These are phyloP conservation scores for Excalfactoria chinensis DNA, from an alignment of 2,113 vertebrate species.

Conservation along the genomic window DNA sequence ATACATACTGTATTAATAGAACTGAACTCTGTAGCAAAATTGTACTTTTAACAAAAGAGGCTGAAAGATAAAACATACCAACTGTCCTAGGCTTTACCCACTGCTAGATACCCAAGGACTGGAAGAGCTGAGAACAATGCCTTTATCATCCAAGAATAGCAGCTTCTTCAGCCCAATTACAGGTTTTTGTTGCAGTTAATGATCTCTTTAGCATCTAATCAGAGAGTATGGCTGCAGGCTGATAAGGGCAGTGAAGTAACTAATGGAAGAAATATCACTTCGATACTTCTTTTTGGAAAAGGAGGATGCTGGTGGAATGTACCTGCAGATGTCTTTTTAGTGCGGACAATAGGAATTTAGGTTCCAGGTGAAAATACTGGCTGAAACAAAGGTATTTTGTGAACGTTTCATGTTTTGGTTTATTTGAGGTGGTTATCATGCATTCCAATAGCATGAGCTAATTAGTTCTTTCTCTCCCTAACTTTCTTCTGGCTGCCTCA, in stretches of 20 bases:
- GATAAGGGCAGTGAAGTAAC: neutral
- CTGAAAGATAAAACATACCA: neutral
- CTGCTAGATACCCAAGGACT: neutral
- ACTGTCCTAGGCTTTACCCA: neutral
- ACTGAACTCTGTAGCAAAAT: neutral
- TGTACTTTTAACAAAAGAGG: neutral
- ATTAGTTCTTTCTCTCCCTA: neutral
- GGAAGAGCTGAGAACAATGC: neutral
- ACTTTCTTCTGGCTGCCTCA: neutral
- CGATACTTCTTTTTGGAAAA: neutral
- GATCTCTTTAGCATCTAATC: neutral
- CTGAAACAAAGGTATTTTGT: constrained; percentile 8
- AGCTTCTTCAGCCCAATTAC: neutral
- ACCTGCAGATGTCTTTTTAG: neutral
- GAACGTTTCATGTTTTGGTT: neutral
- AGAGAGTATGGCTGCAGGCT: neutral
- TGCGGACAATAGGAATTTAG: neutral
- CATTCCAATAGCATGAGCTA: neutral
- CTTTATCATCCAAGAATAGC: neutral
- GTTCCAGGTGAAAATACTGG: neutral
- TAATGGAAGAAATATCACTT: neutral
- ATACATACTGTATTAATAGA: constrained; percentile 23
- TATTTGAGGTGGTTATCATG: neutral
- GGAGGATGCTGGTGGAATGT: neutral
- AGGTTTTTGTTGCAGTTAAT: neutral